A percentile compares a stretch with the other conserved stretches of the same genome.
phyloP scores from a whole-genome alignment of 1,140 invertebrate genomes.

The Macrosteles quadrilineatus region DNA sequence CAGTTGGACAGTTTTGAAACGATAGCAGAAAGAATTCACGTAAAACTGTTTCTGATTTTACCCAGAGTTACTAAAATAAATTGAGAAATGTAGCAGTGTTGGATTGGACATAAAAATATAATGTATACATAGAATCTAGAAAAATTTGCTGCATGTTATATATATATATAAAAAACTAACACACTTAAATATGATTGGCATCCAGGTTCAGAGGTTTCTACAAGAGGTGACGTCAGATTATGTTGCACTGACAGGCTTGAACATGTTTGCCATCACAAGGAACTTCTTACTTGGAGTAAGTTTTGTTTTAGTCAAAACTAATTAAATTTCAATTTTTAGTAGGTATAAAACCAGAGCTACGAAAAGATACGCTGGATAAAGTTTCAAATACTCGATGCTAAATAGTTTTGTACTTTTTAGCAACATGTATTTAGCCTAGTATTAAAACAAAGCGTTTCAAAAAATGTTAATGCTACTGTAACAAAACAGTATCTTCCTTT shows the following conservation, averaged over 20 bases:
- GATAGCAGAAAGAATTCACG: no score
- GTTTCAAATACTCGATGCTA: background rate
- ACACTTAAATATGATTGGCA: no score
- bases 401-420: background rate
- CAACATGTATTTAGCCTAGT: background rate
- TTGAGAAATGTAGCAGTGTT: no score
- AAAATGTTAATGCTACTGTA: background rate
- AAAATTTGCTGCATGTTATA: no score
- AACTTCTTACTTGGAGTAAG: conserved; percentile 45
- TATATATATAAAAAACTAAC: no score
- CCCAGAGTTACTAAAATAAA: no score
- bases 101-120: no score
- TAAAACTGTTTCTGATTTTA: no score
- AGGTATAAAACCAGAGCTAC: background rate
- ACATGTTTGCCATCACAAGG: conserved; percentile 44
- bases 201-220: conserved; percentile 42
- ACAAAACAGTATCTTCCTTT: background rate
- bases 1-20: no score
- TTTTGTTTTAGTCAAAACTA: conserved; percentile 17
- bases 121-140: no score
- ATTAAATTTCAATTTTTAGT: conserved; percentile 12
- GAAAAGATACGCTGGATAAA: background rate
- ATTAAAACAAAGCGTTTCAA: background rate
- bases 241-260: conserved; percentile 42
- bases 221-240: conserved; percentile 43